Conservation (phyloP, 2,888 invertebrate species). For the Agrochola litura region DNA sequence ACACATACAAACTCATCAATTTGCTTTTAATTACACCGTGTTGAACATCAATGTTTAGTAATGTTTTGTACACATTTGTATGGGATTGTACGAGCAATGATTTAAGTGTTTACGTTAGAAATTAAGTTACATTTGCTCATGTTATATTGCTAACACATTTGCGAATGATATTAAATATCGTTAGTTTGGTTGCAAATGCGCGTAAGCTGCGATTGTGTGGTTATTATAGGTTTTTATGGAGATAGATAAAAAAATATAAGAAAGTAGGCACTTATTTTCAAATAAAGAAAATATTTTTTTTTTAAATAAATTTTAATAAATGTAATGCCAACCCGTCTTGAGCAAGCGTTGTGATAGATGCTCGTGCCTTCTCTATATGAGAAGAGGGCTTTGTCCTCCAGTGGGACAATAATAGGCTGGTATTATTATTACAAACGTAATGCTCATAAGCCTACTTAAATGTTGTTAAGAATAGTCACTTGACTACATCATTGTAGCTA, state of each 20-base stretch:
- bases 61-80: slow-evolving; percentile 61
- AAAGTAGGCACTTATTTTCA: background rate
- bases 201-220: background rate
- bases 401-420: too few species aligned
- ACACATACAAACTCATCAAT: slow-evolving; percentile 40
- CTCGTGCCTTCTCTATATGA: too few species aligned
- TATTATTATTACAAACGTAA: background rate
- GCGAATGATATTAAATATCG: slow-evolving; percentile 19
- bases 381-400: too few species aligned
- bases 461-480: background rate
- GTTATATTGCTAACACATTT: slow-evolving; percentile 46
- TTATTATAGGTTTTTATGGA: background rate
- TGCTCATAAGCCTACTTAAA: background rate
- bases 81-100: slow-evolving; percentile 52
- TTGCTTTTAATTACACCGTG: slow-evolving; percentile 59
- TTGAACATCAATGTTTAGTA: slow-evolving; percentile 61
- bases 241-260: background rate
- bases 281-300: too few species aligned
- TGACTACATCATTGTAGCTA: background rate
- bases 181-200: slow-evolving; percentile 23
- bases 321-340: background rate
- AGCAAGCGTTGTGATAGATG: too few species aligned
- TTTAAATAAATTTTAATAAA: too few species aligned
- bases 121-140: slow-evolving; percentile 55
- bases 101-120: slow-evolving; percentile 61